Conservation (phyloP, 2,113 vertebrate species). For the Urocolius indicus region DNA sequence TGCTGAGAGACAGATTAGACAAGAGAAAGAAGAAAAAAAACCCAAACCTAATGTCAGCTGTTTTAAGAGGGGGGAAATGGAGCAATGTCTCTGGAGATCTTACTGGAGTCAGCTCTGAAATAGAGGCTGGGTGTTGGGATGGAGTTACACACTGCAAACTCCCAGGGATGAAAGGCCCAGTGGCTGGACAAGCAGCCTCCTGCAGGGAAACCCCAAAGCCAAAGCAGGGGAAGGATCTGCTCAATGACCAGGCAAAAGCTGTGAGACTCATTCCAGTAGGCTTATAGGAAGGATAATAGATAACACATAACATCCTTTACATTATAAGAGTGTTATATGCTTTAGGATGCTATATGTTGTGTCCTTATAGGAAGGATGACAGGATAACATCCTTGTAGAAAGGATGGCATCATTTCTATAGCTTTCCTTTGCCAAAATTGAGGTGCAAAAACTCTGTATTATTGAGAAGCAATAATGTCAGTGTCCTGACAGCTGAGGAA, state of each 20-base stretch:
- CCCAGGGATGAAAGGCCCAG: rapidly evolving
- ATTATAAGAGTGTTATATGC: too few species aligned
- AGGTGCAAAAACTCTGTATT: background rate
- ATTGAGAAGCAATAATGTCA: background rate
- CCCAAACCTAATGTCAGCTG: background rate
- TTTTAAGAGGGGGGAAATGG: background rate
- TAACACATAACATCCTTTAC: too few species aligned
- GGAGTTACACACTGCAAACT: background rate
- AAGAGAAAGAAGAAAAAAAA: background rate
- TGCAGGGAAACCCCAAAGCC: background rate
- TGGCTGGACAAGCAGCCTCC: background rate
- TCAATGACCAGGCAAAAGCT: background rate
- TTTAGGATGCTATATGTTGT: too few species aligned
- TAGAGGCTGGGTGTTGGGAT: rapidly evolving
- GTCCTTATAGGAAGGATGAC: too few species aligned
- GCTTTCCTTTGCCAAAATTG: background rate
- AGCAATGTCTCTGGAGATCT: background rate
- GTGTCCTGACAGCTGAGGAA: background rate
- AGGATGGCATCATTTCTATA: too few species aligned
- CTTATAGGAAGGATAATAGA: too few species aligned
- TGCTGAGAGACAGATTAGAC: background rate
- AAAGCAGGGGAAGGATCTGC: background rate
- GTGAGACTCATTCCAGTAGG: rapidly evolving
- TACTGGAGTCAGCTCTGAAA: rapidly evolving
- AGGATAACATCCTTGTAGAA: background rate